Conservation (phyloP, 1,140 invertebrate genomes). For the Aricia agestis region DNA sequence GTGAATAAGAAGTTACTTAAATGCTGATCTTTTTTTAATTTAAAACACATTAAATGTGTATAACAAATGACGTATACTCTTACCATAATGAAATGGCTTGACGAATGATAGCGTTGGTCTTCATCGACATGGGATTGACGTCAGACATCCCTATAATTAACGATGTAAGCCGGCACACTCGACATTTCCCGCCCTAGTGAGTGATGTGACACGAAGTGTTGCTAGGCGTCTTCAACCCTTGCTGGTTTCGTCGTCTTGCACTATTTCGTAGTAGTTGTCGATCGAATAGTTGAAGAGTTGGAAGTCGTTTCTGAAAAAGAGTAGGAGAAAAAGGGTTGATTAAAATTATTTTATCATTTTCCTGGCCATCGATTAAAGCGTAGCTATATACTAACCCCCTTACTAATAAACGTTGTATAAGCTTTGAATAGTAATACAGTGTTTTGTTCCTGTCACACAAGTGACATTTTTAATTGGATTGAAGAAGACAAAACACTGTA, state of each 20-base stretch:
- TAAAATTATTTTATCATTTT: no score
- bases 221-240: conserved; percentile 45
- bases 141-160: not conserved
- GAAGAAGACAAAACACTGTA: no score
- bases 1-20: no score
- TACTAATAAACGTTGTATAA: no score
- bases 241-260: conserved; percentile 72
- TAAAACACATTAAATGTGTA: no score
- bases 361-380: no score
- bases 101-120: not conserved
- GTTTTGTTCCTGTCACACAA: no score
- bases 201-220: conserved; percentile 4
- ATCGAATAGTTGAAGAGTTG: conserved; percentile 89
- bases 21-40: no score
- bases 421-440: no score
- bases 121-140: not conserved
- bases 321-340: conserved; percentile 4
- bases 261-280: conserved; percentile 83
- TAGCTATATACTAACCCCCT: no score
- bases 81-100: not conserved
- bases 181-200: not conserved
- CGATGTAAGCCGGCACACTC: not conserved
- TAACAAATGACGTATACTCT: no score
- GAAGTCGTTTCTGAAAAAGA: conserved; percentile 85
- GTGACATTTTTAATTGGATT: no score